These are phyloP conservation scores for Drepanosiphum platanoidis DNA, from an alignment of 2,888 invertebrate genomes.

Conservation along the genomic window DNA sequence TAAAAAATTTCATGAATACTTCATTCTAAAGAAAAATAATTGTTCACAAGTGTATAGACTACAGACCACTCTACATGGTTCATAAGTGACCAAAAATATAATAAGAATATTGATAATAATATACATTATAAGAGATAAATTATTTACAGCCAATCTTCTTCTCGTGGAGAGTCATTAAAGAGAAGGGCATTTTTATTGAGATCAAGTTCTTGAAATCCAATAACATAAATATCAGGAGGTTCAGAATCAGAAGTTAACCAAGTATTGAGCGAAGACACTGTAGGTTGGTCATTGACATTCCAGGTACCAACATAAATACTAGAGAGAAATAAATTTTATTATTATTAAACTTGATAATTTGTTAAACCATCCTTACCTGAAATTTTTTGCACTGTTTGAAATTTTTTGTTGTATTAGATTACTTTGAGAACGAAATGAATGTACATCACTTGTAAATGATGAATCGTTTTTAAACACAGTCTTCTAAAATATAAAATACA, in stretches of 20 bases:
- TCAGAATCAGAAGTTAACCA: slow-evolving; percentile 83
- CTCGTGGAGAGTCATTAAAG: slow-evolving; percentile 90
- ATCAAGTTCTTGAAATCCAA: slow-evolving; percentile 98
- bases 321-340: slow-evolving; percentile 12
- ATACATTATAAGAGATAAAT: too few relatives aligned
- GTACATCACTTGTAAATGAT: slow-evolving; percentile 71
- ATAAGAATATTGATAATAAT: too few relatives aligned
- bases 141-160: slow-evolving; percentile 88
- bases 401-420: slow-evolving; percentile 81
- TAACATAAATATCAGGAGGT: slow-evolving; percentile 94
- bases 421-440: slow-evolving; percentile 74
- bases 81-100: too few relatives aligned
- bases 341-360: too few relatives aligned
- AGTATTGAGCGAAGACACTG: slow-evolving; percentile 75
- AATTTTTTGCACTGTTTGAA: slow-evolving; percentile 77
- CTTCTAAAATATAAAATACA: slow-evolving; percentile 66
- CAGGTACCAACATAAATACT: slow-evolving; percentile 90
- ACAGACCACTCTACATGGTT: too few relatives aligned
- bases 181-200: slow-evolving; percentile 95
- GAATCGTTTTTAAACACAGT: slow-evolving; percentile 70
- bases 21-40: too few relatives aligned
- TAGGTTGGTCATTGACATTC: slow-evolving; percentile 97
- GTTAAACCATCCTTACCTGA: slow-evolving; percentile 70
- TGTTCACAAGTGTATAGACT: too few relatives aligned
- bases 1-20: too few relatives aligned